Conservation (phyloP, 2,888 invertebrate species). For the Tryphoninae sp. region DNA sequence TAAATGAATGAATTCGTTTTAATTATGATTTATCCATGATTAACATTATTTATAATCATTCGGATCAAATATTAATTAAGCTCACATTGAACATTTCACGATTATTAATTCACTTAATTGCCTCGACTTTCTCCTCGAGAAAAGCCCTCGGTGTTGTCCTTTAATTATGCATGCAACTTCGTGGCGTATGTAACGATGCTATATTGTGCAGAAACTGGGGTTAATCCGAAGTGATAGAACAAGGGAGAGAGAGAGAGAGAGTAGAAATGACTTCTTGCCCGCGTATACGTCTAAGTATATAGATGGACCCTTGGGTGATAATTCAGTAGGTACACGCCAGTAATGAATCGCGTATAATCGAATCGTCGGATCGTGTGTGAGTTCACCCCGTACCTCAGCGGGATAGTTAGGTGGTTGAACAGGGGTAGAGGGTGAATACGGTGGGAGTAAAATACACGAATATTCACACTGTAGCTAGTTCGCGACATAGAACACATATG, state of each 20-base stretch:
- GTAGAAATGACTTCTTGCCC: conserved; percentile 28
- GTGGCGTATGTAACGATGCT: background rate
- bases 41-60: too few relatives aligned
- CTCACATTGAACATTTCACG: too few relatives aligned
- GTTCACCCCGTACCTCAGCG: background rate
- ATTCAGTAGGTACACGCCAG: conserved; percentile 56
- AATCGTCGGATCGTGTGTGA: conserved; percentile 37
- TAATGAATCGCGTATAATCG: conserved; percentile 59
- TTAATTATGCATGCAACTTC: background rate
- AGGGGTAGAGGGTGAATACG: conserved; percentile 43
- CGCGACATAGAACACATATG: conserved; percentile 17
- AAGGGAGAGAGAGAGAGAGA: background rate
- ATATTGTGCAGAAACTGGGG: background rate
- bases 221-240: background rate
- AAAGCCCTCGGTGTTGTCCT: background rate
- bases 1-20: too few relatives aligned
- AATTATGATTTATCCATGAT: too few relatives aligned
- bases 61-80: too few relatives aligned
- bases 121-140: background rate
- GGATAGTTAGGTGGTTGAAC: conserved; percentile 23
- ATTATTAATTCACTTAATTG: too few relatives aligned
- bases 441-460: conserved; percentile 45
- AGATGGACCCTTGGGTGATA: conserved; percentile 34
- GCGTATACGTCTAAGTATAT: conserved; percentile 14
- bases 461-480: conserved; percentile 8